Evolutionary conservation across 2,888 invertebrate genomes (phyloP), one percentile per base, ranked within the genome.

Genomic region (Hirtodrosophila confusa): DNA sequence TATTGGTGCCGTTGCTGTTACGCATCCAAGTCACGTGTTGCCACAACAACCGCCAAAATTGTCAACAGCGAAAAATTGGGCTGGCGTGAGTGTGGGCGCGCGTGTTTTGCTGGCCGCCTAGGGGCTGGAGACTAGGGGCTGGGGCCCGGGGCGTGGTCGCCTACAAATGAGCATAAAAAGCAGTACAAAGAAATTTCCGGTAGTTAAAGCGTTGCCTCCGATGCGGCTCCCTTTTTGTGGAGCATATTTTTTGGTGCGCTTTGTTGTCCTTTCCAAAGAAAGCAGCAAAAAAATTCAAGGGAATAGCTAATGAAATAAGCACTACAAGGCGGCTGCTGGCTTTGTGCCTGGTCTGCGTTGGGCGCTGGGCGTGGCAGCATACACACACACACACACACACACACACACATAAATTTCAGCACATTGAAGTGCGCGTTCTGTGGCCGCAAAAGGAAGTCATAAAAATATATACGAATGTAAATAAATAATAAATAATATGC

Each of bases 401-500:
- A 50, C 37, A 55, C n/a, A 47, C 23, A 33, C 10, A 33, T 17
- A 24, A 10, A 29, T 74, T 65, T 31, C 67, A 64, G 67, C 53
- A 54, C 54, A 50, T 58, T 68, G 57, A 63, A 72, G 71, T 74
- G 65, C 61, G 40, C 41, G 35, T 40, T 56, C 36, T 33, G 54
- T 45, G 29, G 63, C 57, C 50, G 45, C 70, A 50, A 60, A 54
- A 53, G 65, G 71, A 86, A 86, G 85, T 87, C 87, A 69, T 87
- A 86, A 72, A 80, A 86, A 65, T 76, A 76, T 62, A 70, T 71
- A 55, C 60, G 64, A 77, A 70, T 80, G 85, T 78, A 85, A 80
- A 82, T 88, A 84, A 88, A 84, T 88, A 84, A 86, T 86, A 84
- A 87, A 87, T 79, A 83, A 80, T 83, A 84, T 84, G 83, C 80